Percentiles rank a stretch among this genome's conserved stretches.
phyloP scores from a whole-genome alignment of 2,113 vertebrate species.

The Pomatostomus ruficeps region DNA sequence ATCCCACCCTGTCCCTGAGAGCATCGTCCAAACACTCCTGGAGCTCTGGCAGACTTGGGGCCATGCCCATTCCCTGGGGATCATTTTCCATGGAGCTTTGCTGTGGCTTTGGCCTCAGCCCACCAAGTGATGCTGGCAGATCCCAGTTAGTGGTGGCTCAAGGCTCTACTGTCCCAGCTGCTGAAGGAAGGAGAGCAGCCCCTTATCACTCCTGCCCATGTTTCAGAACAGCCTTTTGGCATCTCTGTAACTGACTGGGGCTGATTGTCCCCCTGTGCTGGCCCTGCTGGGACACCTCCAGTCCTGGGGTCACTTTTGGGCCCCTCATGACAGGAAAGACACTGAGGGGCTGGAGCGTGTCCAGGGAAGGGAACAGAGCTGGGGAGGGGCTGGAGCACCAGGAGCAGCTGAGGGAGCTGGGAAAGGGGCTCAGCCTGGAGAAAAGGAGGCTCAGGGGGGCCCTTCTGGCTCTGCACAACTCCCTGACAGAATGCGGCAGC shows the following conservation, averaged over 20 bases:
- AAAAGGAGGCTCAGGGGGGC: not conserved
- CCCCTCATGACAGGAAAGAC: fast-evolving
- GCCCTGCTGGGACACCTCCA: not conserved
- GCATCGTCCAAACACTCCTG: fast-evolving
- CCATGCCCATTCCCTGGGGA: not conserved
- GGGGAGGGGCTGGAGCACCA: not conserved
- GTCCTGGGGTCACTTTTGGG: fast-evolving
- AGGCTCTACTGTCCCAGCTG: not conserved
- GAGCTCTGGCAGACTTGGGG: not conserved
- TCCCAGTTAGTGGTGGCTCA: not conserved
- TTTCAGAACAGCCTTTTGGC: not conserved
- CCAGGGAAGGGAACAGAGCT: not conserved
- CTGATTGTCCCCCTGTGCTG: not conserved
- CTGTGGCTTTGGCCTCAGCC: not conserved
- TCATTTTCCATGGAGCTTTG: not conserved
- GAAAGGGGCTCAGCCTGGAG: not conserved
- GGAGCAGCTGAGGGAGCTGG: not conserved
- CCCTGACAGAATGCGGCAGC: not conserved
- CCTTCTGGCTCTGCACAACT: not conserved
- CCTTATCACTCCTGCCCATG: fast-evolving
- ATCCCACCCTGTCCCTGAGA: not conserved
- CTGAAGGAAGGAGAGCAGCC: not conserved
- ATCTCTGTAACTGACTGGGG: not conserved
- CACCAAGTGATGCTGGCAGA: not conserved
- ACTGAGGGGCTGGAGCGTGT: fast-evolving